Percentiles rank a stretch among this genome's conserved stretches.
These are phyloP conservation scores for Andrena minutula DNA, from an alignment of 2,888 invertebrate species.

Conservation along the genomic window DNA sequence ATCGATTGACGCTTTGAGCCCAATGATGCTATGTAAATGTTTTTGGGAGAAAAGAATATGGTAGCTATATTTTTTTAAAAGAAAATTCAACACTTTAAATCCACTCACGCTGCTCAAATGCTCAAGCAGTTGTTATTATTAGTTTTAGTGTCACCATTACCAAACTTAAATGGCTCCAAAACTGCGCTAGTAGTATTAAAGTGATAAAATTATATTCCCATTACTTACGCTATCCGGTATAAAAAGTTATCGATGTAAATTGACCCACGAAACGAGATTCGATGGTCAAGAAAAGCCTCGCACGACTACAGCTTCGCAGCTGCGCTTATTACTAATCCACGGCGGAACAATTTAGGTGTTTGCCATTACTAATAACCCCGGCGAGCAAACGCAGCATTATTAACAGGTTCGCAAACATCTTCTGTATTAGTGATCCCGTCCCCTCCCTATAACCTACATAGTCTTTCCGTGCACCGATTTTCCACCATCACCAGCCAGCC, in stretches of 20 bases:
- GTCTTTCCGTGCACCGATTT: slow-evolving; percentile 74
- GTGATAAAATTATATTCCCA: not conserved
- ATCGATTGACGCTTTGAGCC: no score
- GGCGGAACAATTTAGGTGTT: slow-evolving; percentile 82
- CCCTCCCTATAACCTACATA: slow-evolving; percentile 77
- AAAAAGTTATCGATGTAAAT: not conserved
- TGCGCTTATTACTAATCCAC: slow-evolving; percentile 76
- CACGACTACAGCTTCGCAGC: slow-evolving; percentile 58
- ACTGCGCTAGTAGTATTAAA: not conserved
- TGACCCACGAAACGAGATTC: slow-evolving; percentile 11
- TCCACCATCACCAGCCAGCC: slow-evolving; percentile 53
- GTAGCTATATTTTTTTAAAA: no score
- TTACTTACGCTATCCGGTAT: not conserved
- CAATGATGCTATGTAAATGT: no score
- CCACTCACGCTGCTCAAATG: no score
- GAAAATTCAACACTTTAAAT: no score
- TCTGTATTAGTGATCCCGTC: slow-evolving; percentile 81
- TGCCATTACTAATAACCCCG: slow-evolving; percentile 83
- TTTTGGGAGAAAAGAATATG: no score
- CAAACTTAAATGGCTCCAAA: not conserved
- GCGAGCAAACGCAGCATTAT: slow-evolving; percentile 83
- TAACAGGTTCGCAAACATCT: slow-evolving; percentile 84
- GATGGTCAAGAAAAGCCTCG: slow-evolving; percentile 45
- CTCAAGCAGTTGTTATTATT: no score
- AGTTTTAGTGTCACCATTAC: not conserved